These are phyloP conservation scores for Esox masquinongy DNA, from an alignment of 2,797 vertebrate genomes.

Conservation along the genomic window DNA sequence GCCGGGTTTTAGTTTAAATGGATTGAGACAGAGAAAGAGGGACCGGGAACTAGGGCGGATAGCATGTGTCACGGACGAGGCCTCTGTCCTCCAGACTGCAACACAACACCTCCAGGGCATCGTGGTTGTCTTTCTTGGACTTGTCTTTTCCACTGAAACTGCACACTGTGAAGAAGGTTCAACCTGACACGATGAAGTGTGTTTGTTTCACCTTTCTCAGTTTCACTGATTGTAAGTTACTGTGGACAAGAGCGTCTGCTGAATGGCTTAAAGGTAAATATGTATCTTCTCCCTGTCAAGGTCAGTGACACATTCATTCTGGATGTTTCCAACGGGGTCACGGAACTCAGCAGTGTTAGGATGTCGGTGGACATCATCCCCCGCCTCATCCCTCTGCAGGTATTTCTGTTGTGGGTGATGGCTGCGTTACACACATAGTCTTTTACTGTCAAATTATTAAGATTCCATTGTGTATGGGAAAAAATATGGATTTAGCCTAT, in stretches of 20 bases:
- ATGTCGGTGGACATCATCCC: conserved; percentile 84
- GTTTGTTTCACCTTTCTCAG: background rate
- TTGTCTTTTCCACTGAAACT: no score
- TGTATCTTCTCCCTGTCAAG: conserved; percentile 49
- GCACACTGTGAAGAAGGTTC: background rate
- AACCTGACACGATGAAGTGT: background rate
- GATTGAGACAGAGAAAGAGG: background rate
- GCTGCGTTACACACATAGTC: background rate
- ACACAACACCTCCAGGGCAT: no score
- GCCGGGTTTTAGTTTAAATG: background rate
- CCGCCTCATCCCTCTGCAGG: conserved; percentile 72
- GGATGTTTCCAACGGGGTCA: conserved; percentile 80
- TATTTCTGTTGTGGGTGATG: background rate
- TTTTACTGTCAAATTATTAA: background rate
- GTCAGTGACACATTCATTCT: conserved; percentile 77
- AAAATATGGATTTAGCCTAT: no score
- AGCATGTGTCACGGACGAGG: no score
- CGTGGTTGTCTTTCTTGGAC: no score
- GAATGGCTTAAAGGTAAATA: background rate
- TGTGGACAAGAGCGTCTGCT: background rate
- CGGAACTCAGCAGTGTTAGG: conserved; percentile 70
- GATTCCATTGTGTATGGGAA: no score
- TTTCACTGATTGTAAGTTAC: background rate
- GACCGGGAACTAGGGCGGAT: background rate
- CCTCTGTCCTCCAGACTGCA: no score